Evolutionary conservation across 2,797 vertebrate genomes (phyloP), one percentile per base, ranked within the genome.

Genomic region (Helostoma temminkii): DNA sequence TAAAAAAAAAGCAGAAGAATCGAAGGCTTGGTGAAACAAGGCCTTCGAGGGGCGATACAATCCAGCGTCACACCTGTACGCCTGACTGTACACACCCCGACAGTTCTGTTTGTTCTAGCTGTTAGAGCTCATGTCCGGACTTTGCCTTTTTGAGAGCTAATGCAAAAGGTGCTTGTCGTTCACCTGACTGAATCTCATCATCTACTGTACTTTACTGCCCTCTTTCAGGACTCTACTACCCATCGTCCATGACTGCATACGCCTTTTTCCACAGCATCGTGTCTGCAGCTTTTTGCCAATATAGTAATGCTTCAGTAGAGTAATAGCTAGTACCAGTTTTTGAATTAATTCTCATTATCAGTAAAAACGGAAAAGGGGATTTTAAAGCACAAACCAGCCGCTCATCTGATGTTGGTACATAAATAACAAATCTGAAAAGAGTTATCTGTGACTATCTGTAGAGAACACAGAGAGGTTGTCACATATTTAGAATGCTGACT

Each of bases 371-470:
- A 95, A 96, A 84, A 95, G 15, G 36, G 94, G 96, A 96, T 96
- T 96, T 95, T 86, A 93, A 98, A 99, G 97, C 98, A 99, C 97
- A 99, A 98, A 96, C 93, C 93, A 93, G 96, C 97, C 97, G 96
- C 96, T 97, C 95, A 95, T 96, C 94, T 95, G 94, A 95, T 91
- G 94, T 96, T 94, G 96, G 95, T 95, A 95, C 96, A 95, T 97
- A 80, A 95, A 94, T 95, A 95, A 95, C 94, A 92, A 95, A 95
- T 93, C 94, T 88, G 82, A 89, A 83, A 95, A 93, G 95, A 96
- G 93, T 95, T 95, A 95, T 95, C 96, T 95, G 96, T 98, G 96
- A 98, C 96, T 96, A 94, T 96, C 91, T 95, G 94, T 95, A 96
- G 93, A 94, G 95, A 94, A 96, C 94, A 95, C 94, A 95, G 93